These are phyloP conservation scores for Venturia canescens DNA, from an alignment of 1,140 invertebrate species.

Conservation along the genomic window DNA sequence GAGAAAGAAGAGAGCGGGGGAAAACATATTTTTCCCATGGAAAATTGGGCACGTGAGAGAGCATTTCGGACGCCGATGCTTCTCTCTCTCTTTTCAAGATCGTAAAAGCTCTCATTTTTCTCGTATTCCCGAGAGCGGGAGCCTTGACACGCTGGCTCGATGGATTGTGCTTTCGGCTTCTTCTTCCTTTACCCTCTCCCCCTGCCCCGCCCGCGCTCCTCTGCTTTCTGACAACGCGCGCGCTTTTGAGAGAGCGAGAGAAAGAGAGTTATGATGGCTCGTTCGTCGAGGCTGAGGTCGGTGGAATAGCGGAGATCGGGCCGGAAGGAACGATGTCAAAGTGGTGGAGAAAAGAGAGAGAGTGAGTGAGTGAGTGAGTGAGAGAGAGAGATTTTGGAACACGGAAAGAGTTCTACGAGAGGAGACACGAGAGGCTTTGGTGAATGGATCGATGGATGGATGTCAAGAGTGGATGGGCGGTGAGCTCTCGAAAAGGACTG, in stretches of 20 bases:
- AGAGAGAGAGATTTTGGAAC: constrained; percentile 44
- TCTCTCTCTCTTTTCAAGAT: neutral
- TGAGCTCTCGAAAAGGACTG: constrained; percentile 51
- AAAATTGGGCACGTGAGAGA: neutral
- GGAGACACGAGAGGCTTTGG: constrained; percentile 40
- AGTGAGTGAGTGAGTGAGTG: constrained; percentile 54
- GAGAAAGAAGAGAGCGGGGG: neutral
- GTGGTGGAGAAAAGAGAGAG: constrained; percentile 54
- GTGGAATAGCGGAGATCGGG: constrained; percentile 46
- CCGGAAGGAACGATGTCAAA: constrained; percentile 50
- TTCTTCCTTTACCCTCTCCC: no score
- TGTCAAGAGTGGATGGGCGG: constrained; percentile 58
- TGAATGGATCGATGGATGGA: constrained; percentile 61
- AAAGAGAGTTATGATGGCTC: constrained; percentile 37
- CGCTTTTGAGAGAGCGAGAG: constrained; percentile 50
- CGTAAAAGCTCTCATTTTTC: neutral
- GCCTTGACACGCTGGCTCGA: neutral
- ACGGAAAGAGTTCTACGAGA: constrained; percentile 45
- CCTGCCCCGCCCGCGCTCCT: no score
- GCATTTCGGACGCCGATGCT: neutral
- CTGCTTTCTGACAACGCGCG: neutral
- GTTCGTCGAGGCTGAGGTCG: constrained; percentile 45
- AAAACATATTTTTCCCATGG: neutral
- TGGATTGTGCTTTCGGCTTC: neutral
- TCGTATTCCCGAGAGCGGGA: neutral